Percentiles rank a stretch among this genome's conserved stretches.
These are phyloP conservation scores for Coelopa pilipes DNA, from an alignment of 2,888 invertebrate genomes.

Conservation along the genomic window DNA sequence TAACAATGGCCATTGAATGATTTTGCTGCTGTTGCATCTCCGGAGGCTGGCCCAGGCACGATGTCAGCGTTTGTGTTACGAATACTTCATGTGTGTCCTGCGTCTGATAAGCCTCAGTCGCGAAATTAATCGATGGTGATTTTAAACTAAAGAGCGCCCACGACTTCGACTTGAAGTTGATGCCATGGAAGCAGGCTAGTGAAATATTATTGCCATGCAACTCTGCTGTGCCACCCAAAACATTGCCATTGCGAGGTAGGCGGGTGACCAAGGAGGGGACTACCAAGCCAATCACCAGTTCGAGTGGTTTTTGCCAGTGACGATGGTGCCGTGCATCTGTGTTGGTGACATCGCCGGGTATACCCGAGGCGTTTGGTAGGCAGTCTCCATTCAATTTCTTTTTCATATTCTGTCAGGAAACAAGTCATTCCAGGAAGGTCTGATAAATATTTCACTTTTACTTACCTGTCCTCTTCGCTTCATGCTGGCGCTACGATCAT, in stretches of 20 bases:
- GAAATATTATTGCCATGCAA: slow-evolving; percentile 90
- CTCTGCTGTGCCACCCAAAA: slow-evolving; percentile 89
- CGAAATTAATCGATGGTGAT: slow-evolving; percentile 92
- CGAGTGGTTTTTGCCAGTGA: slow-evolving; percentile 93
- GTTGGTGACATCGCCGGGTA: slow-evolving; percentile 57
- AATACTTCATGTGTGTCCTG: slow-evolving; percentile 80
- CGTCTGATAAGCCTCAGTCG: slow-evolving; percentile 91
- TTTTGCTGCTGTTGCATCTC: slow-evolving; percentile 74
- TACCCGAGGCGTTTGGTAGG: slow-evolving; percentile 36
- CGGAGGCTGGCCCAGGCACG: slow-evolving; percentile 82
- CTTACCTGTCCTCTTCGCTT: slow-evolving; percentile 59
- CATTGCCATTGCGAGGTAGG: slow-evolving; percentile 78
- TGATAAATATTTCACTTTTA: neutral
- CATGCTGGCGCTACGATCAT: slow-evolving; percentile 62
- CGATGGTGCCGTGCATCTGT: slow-evolving; percentile 84
- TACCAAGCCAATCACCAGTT: slow-evolving; percentile 82
- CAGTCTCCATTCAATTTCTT: slow-evolving; percentile 61
- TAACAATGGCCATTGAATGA: slow-evolving; percentile 94
- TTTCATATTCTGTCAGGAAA: slow-evolving; percentile 53
- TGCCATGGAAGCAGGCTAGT: slow-evolving; percentile 96
- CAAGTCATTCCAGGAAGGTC: neutral
- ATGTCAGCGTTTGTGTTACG: slow-evolving; percentile 90
- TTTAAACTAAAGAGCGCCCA: slow-evolving; percentile 96
- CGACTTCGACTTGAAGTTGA: slow-evolving; percentile 94
- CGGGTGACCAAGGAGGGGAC: slow-evolving; percentile 78